These are phyloP conservation scores for Sinonovacula constricta DNA, from an alignment of 1,140 invertebrate species.

Conservation along the genomic window DNA sequence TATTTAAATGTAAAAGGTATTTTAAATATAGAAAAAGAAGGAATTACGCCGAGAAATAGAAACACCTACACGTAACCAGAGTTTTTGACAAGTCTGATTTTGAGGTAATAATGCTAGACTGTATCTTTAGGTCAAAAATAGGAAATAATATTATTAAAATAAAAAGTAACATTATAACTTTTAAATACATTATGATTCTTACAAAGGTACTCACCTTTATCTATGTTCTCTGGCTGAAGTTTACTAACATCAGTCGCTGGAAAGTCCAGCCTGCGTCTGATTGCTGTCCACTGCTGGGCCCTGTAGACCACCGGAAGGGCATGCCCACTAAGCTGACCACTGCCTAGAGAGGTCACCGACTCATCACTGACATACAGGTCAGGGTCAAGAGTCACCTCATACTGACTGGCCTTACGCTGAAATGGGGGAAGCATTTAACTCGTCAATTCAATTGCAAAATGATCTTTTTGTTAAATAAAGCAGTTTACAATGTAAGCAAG, in stretches of 20 bases:
- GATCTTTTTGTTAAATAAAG: neutral
- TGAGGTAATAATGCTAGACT: no score
- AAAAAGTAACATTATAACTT: no score
- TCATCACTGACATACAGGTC: neutral
- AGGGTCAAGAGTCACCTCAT: conserved; percentile 13
- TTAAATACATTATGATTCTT: no score
- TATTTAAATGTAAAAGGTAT: no score
- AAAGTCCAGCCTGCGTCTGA: conserved; percentile 11
- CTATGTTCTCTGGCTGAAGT: neutral
- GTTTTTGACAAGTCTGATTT: no score
- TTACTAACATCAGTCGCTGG: conserved; percentile 8
- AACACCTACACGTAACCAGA: no score
- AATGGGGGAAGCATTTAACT: neutral
- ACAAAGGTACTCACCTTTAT: neutral
- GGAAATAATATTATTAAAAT: no score
- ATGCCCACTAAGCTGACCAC: neutral
- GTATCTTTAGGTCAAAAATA: no score
- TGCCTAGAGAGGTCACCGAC: neutral
- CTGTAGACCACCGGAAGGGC: conserved; percentile 9
- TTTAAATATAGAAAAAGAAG: no score
- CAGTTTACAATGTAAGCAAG: neutral
- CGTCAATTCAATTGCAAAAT: neutral
- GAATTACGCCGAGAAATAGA: no score
- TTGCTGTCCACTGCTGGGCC: conserved; percentile 5
- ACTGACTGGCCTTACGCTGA: neutral